These are phyloP conservation scores for Drosophila falleni DNA, from an alignment of 2,888 invertebrate species.

Conservation along the genomic window DNA sequence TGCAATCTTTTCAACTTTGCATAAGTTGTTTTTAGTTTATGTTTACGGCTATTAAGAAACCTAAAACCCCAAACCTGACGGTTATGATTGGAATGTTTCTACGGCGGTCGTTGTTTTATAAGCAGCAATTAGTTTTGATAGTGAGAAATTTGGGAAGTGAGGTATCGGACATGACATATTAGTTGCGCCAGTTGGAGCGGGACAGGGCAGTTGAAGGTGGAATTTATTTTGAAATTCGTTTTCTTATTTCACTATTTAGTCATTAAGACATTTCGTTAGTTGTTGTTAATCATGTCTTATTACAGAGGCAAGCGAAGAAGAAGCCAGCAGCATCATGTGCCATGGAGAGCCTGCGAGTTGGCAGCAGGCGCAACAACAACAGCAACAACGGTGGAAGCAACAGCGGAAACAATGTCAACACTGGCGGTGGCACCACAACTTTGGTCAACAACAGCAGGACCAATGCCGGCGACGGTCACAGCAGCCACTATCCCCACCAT, in stretches of 20 bases:
- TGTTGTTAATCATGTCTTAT: conserved; percentile 36
- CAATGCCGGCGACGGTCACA: conserved; percentile 27
- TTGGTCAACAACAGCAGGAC: conserved; percentile 22
- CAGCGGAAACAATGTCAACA: conserved; percentile 55
- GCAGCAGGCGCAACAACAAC: conserved; percentile 83
- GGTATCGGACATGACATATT: background rate
- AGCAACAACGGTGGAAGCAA: conserved; percentile 59
- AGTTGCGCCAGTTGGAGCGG: no score
- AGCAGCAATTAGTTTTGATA: no score
- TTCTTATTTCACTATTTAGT: background rate
- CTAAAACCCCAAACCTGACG: no score
- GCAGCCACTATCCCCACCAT: conserved; percentile 63
- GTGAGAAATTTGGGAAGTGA: no score
- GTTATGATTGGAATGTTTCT: no score
- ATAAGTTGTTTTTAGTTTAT: no score
- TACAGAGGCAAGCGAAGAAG: conserved; percentile 10
- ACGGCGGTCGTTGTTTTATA: no score
- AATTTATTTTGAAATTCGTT: background rate
- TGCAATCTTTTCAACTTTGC: no score
- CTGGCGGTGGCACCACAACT: conserved; percentile 52
- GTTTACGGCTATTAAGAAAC: no score
- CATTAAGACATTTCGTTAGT: conserved; percentile 38
- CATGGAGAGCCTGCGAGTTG: conserved; percentile 85
- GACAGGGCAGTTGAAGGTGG: no score
- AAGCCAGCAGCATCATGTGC: conserved; percentile 82